phyloP scores from a whole-genome alignment of 2,888 invertebrate genomes.

The Microdon myrmicae region DNA sequence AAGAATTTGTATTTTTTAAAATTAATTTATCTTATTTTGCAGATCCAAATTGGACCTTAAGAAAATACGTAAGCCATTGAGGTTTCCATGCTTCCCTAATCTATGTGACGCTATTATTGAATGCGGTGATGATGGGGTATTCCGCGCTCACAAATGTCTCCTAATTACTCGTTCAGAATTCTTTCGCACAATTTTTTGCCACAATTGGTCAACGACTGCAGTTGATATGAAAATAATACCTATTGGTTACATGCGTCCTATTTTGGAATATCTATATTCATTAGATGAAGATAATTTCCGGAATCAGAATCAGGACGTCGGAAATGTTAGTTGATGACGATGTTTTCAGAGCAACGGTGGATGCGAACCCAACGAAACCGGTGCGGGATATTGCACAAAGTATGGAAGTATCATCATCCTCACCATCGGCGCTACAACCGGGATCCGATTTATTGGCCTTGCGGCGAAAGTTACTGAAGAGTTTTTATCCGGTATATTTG shows the following conservation, averaged over 20 bases:
- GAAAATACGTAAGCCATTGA: slow-evolving; percentile 54
- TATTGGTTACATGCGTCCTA: slow-evolving; percentile 69
- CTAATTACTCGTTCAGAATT: slow-evolving; percentile 84
- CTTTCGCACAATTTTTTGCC: slow-evolving; percentile 84
- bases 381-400: too few relatives aligned
- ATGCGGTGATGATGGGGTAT: slow-evolving; percentile 67
- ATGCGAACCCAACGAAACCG: too few relatives aligned
- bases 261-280: slow-evolving; percentile 81
- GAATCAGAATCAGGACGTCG: slow-evolving; percentile 72
- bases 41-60: slow-evolving; percentile 54
- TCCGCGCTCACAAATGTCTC: slow-evolving; percentile 84
- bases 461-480: too few relatives aligned
- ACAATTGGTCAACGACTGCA: slow-evolving; percentile 72
- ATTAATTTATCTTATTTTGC: slow-evolving; percentile 54
- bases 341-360: too few relatives aligned
- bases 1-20: slow-evolving; percentile 54
- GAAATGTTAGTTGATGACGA: too few relatives aligned
- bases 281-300: slow-evolving; percentile 73
- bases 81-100: slow-evolving; percentile 64
- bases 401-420: too few relatives aligned
- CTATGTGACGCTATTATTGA: slow-evolving; percentile 74
- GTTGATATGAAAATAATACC: slow-evolving; percentile 62
- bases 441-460: too few relatives aligned
- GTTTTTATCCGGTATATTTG: too few relatives aligned
- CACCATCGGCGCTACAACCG: too few relatives aligned